Conservation (phyloP, 2,888 invertebrate species). For the Theretra japonica region DNA sequence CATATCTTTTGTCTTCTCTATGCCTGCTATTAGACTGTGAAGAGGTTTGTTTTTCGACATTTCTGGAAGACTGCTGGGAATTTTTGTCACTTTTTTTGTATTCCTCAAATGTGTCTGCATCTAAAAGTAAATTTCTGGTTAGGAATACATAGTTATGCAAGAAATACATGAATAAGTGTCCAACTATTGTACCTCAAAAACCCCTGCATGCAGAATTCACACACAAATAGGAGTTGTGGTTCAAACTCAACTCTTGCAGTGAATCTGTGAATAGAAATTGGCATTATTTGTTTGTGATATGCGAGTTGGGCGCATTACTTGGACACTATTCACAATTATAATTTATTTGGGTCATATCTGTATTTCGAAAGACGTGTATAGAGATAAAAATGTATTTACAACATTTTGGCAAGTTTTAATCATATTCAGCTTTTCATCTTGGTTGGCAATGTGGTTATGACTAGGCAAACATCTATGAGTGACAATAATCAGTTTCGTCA, state of each 20-base stretch:
- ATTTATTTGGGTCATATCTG: neutral
- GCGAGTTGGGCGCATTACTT: constrained; percentile 42
- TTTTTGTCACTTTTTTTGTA: constrained; percentile 83
- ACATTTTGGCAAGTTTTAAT: too few relatives aligned
- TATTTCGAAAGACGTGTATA: too few relatives aligned
- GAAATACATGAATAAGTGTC: constrained; percentile 39
- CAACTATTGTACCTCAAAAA: constrained; percentile 54
- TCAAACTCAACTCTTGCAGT: constrained; percentile 55
- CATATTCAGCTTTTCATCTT: too few relatives aligned
- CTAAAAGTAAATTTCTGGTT: constrained; percentile 67
- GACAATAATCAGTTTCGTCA: too few relatives aligned
- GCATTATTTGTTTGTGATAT: constrained; percentile 27
- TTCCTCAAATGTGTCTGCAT: constrained; percentile 89
- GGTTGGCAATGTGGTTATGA: too few relatives aligned
- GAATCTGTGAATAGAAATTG: constrained; percentile 58
- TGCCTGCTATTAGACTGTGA: constrained; percentile 44
- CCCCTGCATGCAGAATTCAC: constrained; percentile 46
- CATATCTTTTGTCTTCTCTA: constrained; percentile 33
- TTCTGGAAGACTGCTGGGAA: constrained; percentile 58
- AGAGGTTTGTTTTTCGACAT: constrained; percentile 54
- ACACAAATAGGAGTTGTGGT: constrained; percentile 52
- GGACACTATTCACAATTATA: constrained; percentile 36
- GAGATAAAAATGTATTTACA: too few relatives aligned
- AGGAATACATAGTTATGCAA: constrained; percentile 29
- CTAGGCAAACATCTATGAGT: too few relatives aligned